Percentiles rank a stretch among this genome's conserved stretches.
These are phyloP conservation scores for Gerris lacustris DNA, from an alignment of 2,888 invertebrate species.

Conservation along the genomic window DNA sequence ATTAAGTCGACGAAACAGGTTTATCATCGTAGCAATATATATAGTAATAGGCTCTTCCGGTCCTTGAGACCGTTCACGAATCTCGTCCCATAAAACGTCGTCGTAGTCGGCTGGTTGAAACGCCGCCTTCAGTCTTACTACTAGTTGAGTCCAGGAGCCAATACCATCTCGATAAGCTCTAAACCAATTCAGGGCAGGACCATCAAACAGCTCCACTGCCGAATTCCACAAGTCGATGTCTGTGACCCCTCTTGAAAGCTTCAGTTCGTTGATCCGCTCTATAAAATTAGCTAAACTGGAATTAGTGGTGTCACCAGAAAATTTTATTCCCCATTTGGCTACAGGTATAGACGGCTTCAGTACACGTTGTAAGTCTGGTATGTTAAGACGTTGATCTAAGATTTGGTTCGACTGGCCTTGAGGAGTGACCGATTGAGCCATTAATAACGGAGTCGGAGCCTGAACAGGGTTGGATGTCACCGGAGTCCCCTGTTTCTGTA, in stretches of 20 bases:
- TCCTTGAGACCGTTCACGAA: conserved; percentile 29
- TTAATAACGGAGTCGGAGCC: too few relatives aligned
- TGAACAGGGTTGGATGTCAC: too few relatives aligned
- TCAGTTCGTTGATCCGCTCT: conserved; percentile 27
- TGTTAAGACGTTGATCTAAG: not conserved
- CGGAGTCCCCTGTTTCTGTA: too few relatives aligned
- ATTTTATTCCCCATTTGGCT: conserved; percentile 24
- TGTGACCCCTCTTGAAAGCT: conserved; percentile 22
- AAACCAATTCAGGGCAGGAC: conserved; percentile 30
- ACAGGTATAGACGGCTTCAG: not conserved
- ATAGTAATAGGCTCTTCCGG: conserved; percentile 29
- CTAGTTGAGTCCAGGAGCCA: conserved; percentile 14
- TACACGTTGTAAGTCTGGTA: not conserved
- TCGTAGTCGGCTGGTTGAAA: conserved; percentile 29
- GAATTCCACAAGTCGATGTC: conserved; percentile 23
- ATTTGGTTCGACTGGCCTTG: too few relatives aligned
- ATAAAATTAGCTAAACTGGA: conserved; percentile 24
- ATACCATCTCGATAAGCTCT: conserved; percentile 29
- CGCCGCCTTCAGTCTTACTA: conserved; percentile 12
- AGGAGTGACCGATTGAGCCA: too few relatives aligned
- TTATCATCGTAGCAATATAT: conserved; percentile 28
- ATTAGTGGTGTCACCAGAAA: too few relatives aligned
- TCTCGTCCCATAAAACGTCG: conserved; percentile 27
- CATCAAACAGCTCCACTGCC: conserved; percentile 28
- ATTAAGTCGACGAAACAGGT: conserved; percentile 25